Conservation (phyloP, 2,888 invertebrate species). For the Cosmorhoe ocellata region DNA sequence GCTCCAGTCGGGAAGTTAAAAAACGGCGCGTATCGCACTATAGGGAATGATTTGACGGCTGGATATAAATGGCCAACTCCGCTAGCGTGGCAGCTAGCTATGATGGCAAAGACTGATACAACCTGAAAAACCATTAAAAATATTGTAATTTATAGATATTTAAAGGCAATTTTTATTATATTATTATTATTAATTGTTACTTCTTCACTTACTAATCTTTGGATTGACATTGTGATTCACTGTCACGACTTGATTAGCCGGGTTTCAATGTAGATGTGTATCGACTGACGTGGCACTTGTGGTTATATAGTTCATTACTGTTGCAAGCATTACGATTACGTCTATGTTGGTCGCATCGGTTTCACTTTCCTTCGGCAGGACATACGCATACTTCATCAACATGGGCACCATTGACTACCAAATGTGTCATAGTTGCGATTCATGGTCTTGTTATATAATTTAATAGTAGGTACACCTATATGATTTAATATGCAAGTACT, state of each 20-base stretch:
- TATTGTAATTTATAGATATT: too few relatives aligned
- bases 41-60: constrained; percentile 60
- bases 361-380: constrained; percentile 80
- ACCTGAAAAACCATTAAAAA: constrained; percentile 62
- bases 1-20: constrained; percentile 71
- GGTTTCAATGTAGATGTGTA: constrained; percentile 64
- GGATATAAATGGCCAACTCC: constrained; percentile 65
- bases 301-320: constrained; percentile 79
- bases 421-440: constrained; percentile 62
- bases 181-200: neutral
- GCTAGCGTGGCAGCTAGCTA: constrained; percentile 72
- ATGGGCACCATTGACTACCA: constrained; percentile 64
- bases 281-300: constrained; percentile 63
- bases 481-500: constrained; percentile 12
- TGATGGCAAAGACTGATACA: constrained; percentile 53
- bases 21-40: constrained; percentile 74
- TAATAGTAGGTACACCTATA: constrained; percentile 10
- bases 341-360: constrained; percentile 61
- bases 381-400: constrained; percentile 65
- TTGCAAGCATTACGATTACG: constrained; percentile 77
- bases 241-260: constrained; percentile 66
- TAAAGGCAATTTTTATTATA: too few relatives aligned
- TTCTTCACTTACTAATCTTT: constrained; percentile 66
- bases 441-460: constrained; percentile 67
- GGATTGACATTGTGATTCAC: constrained; percentile 57